Evolutionary conservation across 2,888 invertebrate species (phyloP), one percentile per base, ranked within the genome.

Genomic region (Lysandra bellargus): DNA sequence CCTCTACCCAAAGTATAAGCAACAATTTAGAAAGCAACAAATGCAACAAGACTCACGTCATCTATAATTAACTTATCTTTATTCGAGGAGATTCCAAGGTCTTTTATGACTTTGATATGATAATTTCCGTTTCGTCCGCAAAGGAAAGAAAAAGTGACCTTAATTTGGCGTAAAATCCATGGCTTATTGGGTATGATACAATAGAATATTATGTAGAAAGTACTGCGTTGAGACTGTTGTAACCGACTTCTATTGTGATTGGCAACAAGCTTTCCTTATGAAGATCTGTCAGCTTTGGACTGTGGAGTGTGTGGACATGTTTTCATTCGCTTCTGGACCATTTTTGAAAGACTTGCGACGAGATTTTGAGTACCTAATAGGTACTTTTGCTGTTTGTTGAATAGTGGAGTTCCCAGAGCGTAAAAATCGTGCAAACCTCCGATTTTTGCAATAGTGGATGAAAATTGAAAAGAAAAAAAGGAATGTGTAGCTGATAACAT

Each of bases 121-220:
- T 3, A 33, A 17, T 37, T 69, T 37, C 69, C 69, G 69, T 37
- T 69, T 33, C 69, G 69, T 37, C 33, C 69, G 69, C 44, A 30
- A 75, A 44, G 75, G 49, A 44, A 44, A 23, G 44, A 75, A 75
- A 75, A 44, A 23, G 75, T 75, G 75, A 75, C 75, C 75, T 12
- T 49, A 75, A 75, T 75, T 49, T 44, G 30, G 1, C 75, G 75
- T 75, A 75, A 75, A 44, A 30, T 75, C 75, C 30, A 75, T 49
- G 23, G 49, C 75, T 75, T 49, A 49, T 49, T 75, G 75, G 44
- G 49, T 44, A 75, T 75, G 75, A 75, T 4, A 74, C 74, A 75
- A 75, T 75, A 75, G 75, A 75, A 49, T 75, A 14, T 75, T 75
- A 49, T 75, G 75, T 75, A 75, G 75, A 75, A 75, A 75, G 75